These are phyloP conservation scores for Podarcis lilfordi DNA, from an alignment of 2,797 vertebrate species.

Conservation along the genomic window DNA sequence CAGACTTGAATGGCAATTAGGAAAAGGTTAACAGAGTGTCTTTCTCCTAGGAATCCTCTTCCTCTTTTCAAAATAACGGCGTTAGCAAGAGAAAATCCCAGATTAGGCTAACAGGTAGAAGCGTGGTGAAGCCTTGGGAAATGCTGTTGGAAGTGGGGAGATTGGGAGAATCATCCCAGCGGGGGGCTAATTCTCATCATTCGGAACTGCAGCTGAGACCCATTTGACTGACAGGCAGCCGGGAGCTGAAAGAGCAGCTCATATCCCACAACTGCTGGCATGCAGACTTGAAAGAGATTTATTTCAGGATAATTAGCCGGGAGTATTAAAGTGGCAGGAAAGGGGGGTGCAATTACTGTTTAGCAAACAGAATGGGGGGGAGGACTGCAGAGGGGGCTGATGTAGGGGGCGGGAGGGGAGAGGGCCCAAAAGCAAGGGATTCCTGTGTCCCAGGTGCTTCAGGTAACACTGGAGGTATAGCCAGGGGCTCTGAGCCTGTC, in stretches of 20 bases:
- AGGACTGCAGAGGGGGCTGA: conserved; percentile 25
- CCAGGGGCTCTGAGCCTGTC: not conserved
- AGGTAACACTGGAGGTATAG: conserved; percentile 26
- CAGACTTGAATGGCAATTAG: conserved; percentile 82
- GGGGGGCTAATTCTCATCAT: conserved; percentile 96
- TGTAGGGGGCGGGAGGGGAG: not conserved
- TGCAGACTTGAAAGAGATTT: conserved; percentile 89
- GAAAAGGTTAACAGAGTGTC: conserved; percentile 81
- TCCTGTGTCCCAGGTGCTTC: conserved; percentile 68
- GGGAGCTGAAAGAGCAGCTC: conserved; percentile 83
- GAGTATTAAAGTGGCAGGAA: conserved; percentile 86
- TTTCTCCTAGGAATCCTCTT: conserved; percentile 86
- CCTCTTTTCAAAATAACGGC: conserved; percentile 88
- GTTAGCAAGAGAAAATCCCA: conserved; percentile 91
- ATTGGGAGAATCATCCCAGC: conserved; percentile 89
- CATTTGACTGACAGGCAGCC: conserved; percentile 91
- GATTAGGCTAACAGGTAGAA: conserved; percentile 91
- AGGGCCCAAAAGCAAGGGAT: conserved; percentile 67
- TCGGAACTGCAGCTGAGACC: conserved; percentile 95
- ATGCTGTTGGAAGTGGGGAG: conserved; percentile 86
- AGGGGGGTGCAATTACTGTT: conserved; percentile 83
- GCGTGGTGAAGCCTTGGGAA: conserved; percentile 82
- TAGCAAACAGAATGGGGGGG: conserved; percentile 81
- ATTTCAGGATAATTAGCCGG: conserved; percentile 88
- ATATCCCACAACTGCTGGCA: conserved; percentile 91